Percentiles rank a stretch among this genome's conserved stretches.
phyloP scores from a whole-genome alignment of 1,140 invertebrate species.

The Probaryconus sp. region DNA sequence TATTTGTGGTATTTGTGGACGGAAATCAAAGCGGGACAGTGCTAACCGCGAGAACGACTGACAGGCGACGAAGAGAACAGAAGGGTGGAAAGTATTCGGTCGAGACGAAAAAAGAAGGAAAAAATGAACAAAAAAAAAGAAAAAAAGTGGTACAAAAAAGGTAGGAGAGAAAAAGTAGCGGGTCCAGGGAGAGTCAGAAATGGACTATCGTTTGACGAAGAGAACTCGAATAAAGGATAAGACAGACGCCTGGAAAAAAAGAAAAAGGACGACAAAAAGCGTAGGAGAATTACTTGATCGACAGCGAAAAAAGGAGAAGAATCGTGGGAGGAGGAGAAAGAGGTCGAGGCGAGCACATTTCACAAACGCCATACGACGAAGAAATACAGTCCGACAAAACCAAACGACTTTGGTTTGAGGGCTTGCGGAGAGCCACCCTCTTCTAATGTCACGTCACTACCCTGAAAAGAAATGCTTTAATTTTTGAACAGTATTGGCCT shows the following conservation, averaged over 20 bases:
- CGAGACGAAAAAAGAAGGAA: slow-evolving; percentile 41
- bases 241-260: slow-evolving; percentile 31
- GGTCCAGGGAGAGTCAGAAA: slow-evolving; percentile 43
- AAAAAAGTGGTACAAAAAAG: neutral
- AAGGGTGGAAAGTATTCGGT: slow-evolving; percentile 29
- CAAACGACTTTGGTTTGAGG: slow-evolving; percentile 43
- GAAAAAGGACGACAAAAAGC: slow-evolving; percentile 27
- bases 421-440: slow-evolving; percentile 21
- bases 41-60: slow-evolving; percentile 37
- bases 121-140: slow-evolving; percentile 27
- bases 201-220: slow-evolving; percentile 46
- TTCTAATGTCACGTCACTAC: slow-evolving; percentile 48
- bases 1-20: slow-evolving; percentile 49
- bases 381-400: slow-evolving; percentile 28
- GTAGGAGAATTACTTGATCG: slow-evolving; percentile 33
- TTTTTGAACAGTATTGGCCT: slow-evolving; percentile 47
- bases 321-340: slow-evolving; percentile 12
- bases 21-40: slow-evolving; percentile 45
- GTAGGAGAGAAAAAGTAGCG: slow-evolving; percentile 18
- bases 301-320: slow-evolving; percentile 28
- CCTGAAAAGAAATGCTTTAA: slow-evolving; percentile 50
- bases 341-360: slow-evolving; percentile 15
- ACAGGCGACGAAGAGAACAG: slow-evolving; percentile 41
- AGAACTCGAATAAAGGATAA: slow-evolving; percentile 52
- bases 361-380: slow-evolving; percentile 20